Evolutionary conservation across 1,140 invertebrate genomes (phyloP).

Genomic region (Orius insidiosus): DNA sequence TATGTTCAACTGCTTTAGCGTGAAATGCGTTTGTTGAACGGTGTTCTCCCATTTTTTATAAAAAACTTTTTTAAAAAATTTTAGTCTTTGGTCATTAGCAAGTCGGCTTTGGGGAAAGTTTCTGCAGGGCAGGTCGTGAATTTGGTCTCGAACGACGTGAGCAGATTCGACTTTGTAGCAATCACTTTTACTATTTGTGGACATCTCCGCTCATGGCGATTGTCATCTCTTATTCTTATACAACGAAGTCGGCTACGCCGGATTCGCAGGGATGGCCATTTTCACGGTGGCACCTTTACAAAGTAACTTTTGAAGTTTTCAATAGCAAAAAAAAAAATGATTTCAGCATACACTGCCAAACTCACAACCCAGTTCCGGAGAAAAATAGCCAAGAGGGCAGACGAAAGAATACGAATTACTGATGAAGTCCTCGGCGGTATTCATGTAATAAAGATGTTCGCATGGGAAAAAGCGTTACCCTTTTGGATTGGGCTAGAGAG

Average conservation of each 20-base stretch:
- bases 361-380: conserved; percentile 41
- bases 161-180: conserved; percentile 40
- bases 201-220: conserved; percentile 43
- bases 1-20: too few relatives aligned
- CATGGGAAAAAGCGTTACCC: conserved; percentile 55
- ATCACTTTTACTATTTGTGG: conserved; percentile 43
- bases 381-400: conserved; percentile 47
- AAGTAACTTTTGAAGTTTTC: too few relatives aligned
- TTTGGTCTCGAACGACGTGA: conserved; percentile 62
- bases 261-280: conserved; percentile 46
- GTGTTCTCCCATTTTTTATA: too few relatives aligned
- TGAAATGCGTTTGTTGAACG: too few relatives aligned
- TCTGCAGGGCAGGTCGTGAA: conserved; percentile 74
- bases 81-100: conserved; percentile 35
- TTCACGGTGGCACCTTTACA: conserved; percentile 56
- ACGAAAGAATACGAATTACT: conserved; percentile 58
- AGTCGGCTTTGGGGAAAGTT: conserved; percentile 50
- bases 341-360: conserved; percentile 42
- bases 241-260: conserved; percentile 40
- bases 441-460: conserved; percentile 68
- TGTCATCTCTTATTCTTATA: conserved; percentile 46
- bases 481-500: conserved; percentile 39
- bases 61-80: too few relatives aligned
- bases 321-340: too few relatives aligned
- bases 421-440: conserved; percentile 57